Conservation (phyloP, 2,113 vertebrate genomes). For the Chelonoidis abingdonii region DNA sequence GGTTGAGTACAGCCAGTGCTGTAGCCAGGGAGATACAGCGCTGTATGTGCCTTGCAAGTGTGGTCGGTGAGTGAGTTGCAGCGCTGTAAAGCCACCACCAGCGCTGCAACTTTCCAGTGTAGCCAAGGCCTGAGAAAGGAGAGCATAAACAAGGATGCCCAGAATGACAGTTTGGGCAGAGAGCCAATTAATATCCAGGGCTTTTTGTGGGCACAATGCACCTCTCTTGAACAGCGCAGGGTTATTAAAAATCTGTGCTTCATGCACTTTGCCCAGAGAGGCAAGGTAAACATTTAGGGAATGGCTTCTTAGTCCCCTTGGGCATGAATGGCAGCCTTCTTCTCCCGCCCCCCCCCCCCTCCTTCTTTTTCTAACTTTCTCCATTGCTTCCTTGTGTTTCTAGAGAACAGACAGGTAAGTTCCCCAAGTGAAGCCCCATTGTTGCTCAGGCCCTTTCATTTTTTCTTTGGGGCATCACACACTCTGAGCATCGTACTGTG, state of each 20-base stretch:
- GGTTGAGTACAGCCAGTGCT: too few species aligned
- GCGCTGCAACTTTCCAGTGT: too few species aligned
- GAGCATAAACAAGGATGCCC: rapidly evolving
- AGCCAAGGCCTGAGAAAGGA: not conserved
- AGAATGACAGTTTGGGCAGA: not conserved
- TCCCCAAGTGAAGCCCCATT: not conserved
- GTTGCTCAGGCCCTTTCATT: rapidly evolving
- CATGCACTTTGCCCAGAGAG: not conserved
- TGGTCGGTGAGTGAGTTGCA: too few species aligned
- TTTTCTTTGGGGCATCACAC: rapidly evolving
- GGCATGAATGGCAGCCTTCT: not conserved
- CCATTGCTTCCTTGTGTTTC: rapidly evolving
- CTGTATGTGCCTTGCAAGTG: too few species aligned
- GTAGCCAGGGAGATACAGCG: too few species aligned
- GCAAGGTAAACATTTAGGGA: not conserved
- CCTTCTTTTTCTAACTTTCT: not conserved
- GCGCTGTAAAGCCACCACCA: too few species aligned
- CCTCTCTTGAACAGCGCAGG: not conserved
- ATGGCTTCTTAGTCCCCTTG: not conserved
- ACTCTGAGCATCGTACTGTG: not conserved
- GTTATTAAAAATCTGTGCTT: not conserved
- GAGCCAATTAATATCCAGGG: not conserved
- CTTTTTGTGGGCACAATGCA: not conserved
- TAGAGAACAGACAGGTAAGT: rapidly evolving
- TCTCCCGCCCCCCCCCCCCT: not conserved